Conservation (phyloP, 2,113 vertebrate genomes). For the Perca flavescens region DNA sequence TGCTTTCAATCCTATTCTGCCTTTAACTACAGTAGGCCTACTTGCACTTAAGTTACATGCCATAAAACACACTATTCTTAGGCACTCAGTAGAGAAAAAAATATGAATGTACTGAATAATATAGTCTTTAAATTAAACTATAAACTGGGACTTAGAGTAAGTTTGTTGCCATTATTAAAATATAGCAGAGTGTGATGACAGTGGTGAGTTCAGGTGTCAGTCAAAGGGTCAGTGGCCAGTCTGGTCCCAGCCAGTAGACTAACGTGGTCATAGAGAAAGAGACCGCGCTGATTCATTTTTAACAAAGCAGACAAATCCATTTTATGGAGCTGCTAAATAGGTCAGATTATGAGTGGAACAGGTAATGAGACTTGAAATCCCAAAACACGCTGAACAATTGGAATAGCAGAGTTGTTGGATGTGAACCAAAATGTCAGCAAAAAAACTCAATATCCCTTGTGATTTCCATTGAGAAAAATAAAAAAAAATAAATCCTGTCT, state of each 20-base stretch:
- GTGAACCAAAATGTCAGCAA: constrained; percentile 6
- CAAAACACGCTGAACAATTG: constrained; percentile 12
- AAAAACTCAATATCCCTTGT: constrained; percentile 15
- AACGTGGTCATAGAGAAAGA: background rate
- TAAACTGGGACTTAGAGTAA: background rate
- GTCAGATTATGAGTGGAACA: background rate
- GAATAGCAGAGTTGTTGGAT: background rate
- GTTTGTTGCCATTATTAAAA: background rate
- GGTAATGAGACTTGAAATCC: constrained; percentile 21
- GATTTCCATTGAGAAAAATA: constrained; percentile 36
- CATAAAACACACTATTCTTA: background rate
- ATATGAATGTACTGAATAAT: background rate
- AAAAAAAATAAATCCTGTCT: too few relatives aligned
- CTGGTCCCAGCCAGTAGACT: background rate
- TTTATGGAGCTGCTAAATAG: constrained; percentile 7
- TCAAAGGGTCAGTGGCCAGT: background rate
- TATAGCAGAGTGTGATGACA: background rate
- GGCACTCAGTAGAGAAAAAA: background rate
- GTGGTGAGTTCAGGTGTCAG: background rate
- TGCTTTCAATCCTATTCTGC: background rate
- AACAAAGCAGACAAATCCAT: background rate
- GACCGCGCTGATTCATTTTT: background rate
- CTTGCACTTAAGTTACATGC: too few relatives aligned
- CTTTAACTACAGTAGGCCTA: too few relatives aligned
- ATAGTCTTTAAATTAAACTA: background rate